These are phyloP conservation scores for Pachypanchax playfairii DNA, from an alignment of 2,113 vertebrate species.

Conservation along the genomic window DNA sequence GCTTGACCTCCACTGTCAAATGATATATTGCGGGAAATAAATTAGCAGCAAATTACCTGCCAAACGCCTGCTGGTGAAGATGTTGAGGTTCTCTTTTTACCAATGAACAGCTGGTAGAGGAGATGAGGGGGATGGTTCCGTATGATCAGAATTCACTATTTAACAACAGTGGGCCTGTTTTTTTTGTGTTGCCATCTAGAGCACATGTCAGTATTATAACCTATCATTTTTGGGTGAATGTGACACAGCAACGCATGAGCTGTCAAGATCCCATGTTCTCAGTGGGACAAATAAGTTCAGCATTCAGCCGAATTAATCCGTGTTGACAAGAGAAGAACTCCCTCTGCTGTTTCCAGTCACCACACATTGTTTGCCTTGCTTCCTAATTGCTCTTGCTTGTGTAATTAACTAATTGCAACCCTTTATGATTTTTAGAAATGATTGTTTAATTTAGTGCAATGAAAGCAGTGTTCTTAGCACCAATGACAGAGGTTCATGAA, in stretches of 20 bases:
- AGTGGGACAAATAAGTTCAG: conserved; percentile 63
- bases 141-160: conserved; percentile 52
- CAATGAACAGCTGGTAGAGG: conserved; percentile 46
- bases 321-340: conserved; percentile 66
- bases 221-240: conserved; percentile 44
- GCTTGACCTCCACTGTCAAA: conserved; percentile 46
- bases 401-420: conserved; percentile 75
- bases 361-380: conserved; percentile 61
- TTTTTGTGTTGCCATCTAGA: conserved; percentile 10
- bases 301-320: conserved; percentile 63
- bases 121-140: conserved; percentile 33
- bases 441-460: conserved; percentile 69
- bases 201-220: conserved; percentile 51
- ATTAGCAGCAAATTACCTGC: conserved; percentile 72
- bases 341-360: conserved; percentile 60
- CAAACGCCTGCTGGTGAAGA: conserved; percentile 67
- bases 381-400: conserved; percentile 69
- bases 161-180: conserved; percentile 34
- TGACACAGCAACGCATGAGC: conserved; percentile 55
- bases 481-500: conserved; percentile 39
- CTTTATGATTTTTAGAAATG: conserved; percentile 60
- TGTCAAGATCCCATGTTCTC: conserved; percentile 47
- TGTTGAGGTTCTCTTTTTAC: conserved; percentile 26
- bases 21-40: conserved; percentile 63
- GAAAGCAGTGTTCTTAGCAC: conserved; percentile 31